Percentiles rank a stretch among this genome's conserved stretches.
Conservation (phyloP, 2,888 invertebrate species). For the Boloria euphrosyne region DNA sequence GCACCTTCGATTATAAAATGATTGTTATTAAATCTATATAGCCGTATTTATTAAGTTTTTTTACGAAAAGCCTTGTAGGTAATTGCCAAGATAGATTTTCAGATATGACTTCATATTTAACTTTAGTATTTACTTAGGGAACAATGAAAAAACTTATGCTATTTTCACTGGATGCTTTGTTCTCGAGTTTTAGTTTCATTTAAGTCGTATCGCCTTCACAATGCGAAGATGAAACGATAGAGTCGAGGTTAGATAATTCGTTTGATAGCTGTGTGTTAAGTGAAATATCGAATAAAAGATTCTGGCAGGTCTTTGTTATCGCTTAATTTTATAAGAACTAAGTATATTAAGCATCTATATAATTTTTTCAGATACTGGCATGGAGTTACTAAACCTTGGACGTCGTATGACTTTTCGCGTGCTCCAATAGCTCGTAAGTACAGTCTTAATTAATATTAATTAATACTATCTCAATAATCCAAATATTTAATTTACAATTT, state of each 20-base stretch:
- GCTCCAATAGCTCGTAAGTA: constrained; percentile 68
- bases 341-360: constrained; percentile 30
- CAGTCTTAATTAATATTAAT: background rate
- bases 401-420: constrained; percentile 58
- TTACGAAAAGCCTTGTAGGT: constrained; percentile 59
- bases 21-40: constrained; percentile 57
- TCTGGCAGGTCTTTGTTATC: constrained; percentile 12
- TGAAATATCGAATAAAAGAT: constrained; percentile 28
- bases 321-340: background rate
- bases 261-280: constrained; percentile 29
- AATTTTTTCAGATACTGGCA: constrained; percentile 68
- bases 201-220: constrained; percentile 26
- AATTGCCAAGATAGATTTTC: constrained; percentile 52
- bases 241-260: constrained; percentile 33
- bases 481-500: no score
- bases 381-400: constrained; percentile 60
- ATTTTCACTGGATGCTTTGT: constrained; percentile 28
- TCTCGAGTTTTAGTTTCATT: constrained; percentile 17
- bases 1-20: constrained; percentile 67
- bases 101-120: constrained; percentile 20
- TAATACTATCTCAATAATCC: background rate
- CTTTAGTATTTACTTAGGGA: background rate
- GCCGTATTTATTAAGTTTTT: constrained; percentile 50
- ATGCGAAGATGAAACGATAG: constrained; percentile 33
- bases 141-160: constrained; percentile 23